Percentiles rank a stretch among this genome's conserved stretches.
Evolutionary conservation across 2,113 vertebrate genomes (phyloP).

Genomic region (Etia nguti): DNA sequence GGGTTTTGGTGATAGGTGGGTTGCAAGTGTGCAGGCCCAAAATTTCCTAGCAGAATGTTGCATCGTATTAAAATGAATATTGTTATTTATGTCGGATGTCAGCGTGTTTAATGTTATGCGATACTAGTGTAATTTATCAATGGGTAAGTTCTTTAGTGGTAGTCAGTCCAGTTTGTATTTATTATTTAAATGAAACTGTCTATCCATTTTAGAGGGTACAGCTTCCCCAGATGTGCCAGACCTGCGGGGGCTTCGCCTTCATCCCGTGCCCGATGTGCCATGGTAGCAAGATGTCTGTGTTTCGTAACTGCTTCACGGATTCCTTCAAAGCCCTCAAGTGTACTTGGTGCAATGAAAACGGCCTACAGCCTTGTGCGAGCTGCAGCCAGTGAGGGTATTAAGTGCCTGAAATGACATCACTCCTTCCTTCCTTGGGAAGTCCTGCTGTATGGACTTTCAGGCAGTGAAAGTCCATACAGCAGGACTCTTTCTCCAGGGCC

Average conservation of each 20-base stretch:
- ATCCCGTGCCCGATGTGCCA: constrained; percentile 94
- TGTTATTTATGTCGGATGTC: not conserved
- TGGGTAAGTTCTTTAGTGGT: not conserved
- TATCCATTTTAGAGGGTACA: constrained; percentile 82
- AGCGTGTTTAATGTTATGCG: not conserved
- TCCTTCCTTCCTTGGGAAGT: not conserved
- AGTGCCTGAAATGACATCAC: constrained; percentile 55
- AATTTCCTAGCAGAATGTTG: not conserved
- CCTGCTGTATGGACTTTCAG: no score
- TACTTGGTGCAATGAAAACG: constrained; percentile 95
- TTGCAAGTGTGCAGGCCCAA: not conserved
- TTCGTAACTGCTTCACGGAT: constrained; percentile 97
- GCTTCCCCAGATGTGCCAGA: constrained; percentile 85
- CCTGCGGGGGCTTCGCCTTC: constrained; percentile 93
- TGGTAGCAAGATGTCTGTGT: constrained; percentile 98
- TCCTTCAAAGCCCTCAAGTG: constrained; percentile 98
- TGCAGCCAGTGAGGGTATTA: constrained; percentile 73
- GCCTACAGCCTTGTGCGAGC: constrained; percentile 87
- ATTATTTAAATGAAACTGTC: not conserved
- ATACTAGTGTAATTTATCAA: not conserved
- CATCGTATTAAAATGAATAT: not conserved
- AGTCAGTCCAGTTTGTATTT: not conserved
- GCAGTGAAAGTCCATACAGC: not conserved
- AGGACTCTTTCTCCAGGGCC: constrained; percentile 43
- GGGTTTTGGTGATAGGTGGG: not conserved